phyloP scores from a whole-genome alignment of 2,113 vertebrate genomes.

The Microcebus lehilahytsara region DNA sequence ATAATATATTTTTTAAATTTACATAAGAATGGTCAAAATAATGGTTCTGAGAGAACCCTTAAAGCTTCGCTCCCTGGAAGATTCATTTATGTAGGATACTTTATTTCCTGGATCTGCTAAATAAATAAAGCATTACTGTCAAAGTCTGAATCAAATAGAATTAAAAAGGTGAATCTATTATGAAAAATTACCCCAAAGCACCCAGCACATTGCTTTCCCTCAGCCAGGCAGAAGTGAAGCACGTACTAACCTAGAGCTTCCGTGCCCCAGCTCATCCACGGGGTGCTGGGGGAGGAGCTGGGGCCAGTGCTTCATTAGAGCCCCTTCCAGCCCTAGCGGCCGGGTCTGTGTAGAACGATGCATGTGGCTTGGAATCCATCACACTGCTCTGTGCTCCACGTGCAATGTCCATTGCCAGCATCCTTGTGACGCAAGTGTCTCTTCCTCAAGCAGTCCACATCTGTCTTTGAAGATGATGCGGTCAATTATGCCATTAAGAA shows the following conservation, averaged over 20 bases:
- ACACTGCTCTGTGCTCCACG: constrained; percentile 31
- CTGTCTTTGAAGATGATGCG: neutral
- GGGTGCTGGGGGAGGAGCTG: rapidly evolving
- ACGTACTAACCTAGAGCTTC: rapidly evolving
- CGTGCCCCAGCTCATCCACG: neutral
- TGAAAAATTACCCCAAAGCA: neutral
- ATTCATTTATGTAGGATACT: neutral
- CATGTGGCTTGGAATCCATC: neutral
- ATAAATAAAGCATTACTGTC: constrained; percentile 8
- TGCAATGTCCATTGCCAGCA: neutral
- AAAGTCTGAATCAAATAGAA: neutral
- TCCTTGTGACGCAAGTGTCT: constrained; percentile 49
- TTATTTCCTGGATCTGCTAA: neutral
- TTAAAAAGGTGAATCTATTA: neutral
- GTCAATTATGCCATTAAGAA: neutral
- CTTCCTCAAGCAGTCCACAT: neutral
- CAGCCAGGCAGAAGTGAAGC: neutral
- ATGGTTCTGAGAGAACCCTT: neutral
- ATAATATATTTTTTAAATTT: constrained; percentile 28
- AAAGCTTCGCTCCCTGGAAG: neutral
- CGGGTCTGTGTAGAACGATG: neutral
- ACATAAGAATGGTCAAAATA: constrained; percentile 30
- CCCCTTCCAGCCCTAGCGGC: neutral
- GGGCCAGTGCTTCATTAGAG: neutral
- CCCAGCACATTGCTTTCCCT: neutral